Conservation (phyloP, 2,797 vertebrate species). For the Diceros bicornis region DNA sequence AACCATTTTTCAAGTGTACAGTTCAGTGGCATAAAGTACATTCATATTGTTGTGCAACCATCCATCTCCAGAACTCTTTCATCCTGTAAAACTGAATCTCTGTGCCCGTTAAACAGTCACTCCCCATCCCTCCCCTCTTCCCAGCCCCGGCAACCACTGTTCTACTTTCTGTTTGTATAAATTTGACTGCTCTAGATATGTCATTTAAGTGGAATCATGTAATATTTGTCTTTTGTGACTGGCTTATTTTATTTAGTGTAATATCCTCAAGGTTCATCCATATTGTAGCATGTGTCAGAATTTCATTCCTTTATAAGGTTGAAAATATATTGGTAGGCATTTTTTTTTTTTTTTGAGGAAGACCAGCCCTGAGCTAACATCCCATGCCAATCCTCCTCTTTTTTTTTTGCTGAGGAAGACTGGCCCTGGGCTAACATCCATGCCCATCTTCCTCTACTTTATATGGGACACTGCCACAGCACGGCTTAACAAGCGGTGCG, state of each 20-base stretch:
- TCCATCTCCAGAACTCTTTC: not conserved
- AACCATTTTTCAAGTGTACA: not conserved
- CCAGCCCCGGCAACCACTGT: not conserved
- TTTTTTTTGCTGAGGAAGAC: too few relatives aligned
- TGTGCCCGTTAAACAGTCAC: not conserved
- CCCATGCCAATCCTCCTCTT: too few relatives aligned
- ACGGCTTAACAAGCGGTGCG: too few relatives aligned
- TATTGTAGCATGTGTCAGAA: not conserved
- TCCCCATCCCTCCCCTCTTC: not conserved
- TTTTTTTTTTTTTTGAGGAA: not conserved
- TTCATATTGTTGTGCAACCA: not conserved
- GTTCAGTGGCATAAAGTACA: not conserved
- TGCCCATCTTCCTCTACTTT: too few relatives aligned
- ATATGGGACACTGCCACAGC: too few relatives aligned
- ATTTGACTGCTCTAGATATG: not conserved
- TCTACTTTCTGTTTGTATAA: not conserved
- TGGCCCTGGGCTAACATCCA: too few relatives aligned
- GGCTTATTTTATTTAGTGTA: not conserved
- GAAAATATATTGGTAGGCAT: not conserved
- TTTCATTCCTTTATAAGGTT: conserved; percentile 20
- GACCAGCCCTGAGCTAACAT: too few relatives aligned
- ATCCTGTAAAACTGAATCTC: not conserved
- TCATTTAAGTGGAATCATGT: not conserved
- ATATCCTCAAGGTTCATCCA: not conserved
- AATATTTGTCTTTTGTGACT: not conserved